These are phyloP conservation scores for Lepidurus couesii DNA, from an alignment of 1,140 invertebrate genomes.

Conservation along the genomic window DNA sequence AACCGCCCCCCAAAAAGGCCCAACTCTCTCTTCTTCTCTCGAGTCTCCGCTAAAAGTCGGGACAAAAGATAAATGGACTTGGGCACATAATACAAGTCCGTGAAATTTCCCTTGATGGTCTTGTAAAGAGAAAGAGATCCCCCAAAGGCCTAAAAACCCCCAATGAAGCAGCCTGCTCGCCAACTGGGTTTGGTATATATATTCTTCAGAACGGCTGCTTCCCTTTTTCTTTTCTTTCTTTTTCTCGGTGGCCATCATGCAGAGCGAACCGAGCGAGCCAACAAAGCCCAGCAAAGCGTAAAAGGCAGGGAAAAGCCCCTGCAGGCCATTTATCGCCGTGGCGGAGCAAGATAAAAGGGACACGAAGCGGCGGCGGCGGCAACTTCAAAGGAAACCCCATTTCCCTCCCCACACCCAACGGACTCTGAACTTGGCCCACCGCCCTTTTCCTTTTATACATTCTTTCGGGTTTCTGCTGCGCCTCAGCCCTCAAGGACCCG, in stretches of 20 bases:
- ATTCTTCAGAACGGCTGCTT: constrained; percentile 12
- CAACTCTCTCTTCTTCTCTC: not conserved
- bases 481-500: constrained; percentile 9
- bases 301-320: constrained; percentile 14
- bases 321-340: constrained; percentile 20
- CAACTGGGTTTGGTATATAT: constrained; percentile 9
- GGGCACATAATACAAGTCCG: constrained; percentile 5
- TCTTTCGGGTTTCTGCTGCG: constrained; percentile 17
- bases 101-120: constrained; percentile 19
- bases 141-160: not conserved
- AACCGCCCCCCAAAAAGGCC: not conserved
- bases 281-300: constrained; percentile 21
- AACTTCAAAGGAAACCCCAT: constrained; percentile 9
- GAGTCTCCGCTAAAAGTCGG: not conserved
- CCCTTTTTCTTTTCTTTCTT: constrained; percentile 13
- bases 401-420: constrained; percentile 1
- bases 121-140: not conserved
- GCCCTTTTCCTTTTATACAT: constrained; percentile 7
- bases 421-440: constrained; percentile 20
- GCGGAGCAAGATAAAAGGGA: constrained; percentile 18
- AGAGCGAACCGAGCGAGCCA: constrained; percentile 16
- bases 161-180: not conserved
- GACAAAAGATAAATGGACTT: constrained; percentile 16
- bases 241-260: constrained; percentile 13
- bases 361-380: constrained; percentile 16